phyloP scores from a whole-genome alignment of 2,113 vertebrate genomes.

The Tricholaema leucomelas region DNA sequence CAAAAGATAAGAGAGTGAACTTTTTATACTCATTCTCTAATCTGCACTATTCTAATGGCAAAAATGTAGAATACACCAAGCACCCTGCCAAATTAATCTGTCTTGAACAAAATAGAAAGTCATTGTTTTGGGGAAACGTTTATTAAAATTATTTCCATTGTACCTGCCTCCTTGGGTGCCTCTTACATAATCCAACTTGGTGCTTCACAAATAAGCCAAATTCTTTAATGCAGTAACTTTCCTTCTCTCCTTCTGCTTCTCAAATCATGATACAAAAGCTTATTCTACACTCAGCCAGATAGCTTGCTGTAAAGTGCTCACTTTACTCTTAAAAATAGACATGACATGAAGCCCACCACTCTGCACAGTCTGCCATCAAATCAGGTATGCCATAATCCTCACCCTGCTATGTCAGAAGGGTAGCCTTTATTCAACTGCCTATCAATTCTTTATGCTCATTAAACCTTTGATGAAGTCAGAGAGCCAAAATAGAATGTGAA shows the following conservation, averaged over 20 bases:
- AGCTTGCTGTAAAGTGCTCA: neutral
- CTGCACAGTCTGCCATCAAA: neutral
- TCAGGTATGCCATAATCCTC: slow-evolving; percentile 24
- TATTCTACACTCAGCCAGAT: neutral
- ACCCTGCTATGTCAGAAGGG: neutral
- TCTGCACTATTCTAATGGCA: neutral
- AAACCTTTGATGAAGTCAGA: slow-evolving; percentile 7
- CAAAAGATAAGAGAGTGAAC: neutral
- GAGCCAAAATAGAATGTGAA: slow-evolving; percentile 38
- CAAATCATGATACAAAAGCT: neutral
- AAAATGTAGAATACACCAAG: neutral
- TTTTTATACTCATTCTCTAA: neutral
- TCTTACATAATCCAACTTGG: neutral
- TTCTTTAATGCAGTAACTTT: neutral
- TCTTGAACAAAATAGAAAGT: neutral
- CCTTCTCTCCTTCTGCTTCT: neutral
- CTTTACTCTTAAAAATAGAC: neutral
- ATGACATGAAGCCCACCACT: neutral
- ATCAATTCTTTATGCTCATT: neutral
- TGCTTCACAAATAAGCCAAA: neutral
- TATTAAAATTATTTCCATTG: neutral
- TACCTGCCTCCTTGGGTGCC: neutral
- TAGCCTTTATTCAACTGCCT: neutral
- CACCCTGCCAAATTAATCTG: neutral
- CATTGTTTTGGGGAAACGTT: neutral